Conservation (phyloP, 2,888 invertebrate genomes). For the Polylopha cassiicola region DNA sequence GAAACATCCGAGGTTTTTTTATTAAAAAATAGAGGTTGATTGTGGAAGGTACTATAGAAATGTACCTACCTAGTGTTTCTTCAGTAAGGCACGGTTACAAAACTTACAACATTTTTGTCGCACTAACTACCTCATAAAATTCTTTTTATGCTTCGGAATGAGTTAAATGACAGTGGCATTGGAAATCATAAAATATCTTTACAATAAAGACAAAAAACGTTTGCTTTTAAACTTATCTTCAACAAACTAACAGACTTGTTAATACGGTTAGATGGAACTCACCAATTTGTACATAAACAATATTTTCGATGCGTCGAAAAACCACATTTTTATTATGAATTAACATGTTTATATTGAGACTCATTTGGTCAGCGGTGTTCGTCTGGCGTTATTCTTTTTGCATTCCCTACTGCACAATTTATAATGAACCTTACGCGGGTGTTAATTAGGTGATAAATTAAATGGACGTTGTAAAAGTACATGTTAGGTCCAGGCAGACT, state of each 20-base stretch:
- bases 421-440: conserved; percentile 31
- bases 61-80: too few species aligned
- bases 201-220: conserved; percentile 16
- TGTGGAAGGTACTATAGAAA: too few species aligned
- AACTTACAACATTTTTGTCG: too few species aligned
- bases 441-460: conserved; percentile 33
- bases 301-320: conserved; percentile 50
- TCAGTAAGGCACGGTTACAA: too few species aligned
- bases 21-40: too few species aligned
- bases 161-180: background rate
- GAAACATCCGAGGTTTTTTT: too few species aligned
- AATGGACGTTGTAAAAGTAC: conserved; percentile 30
- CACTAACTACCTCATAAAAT: too few species aligned
- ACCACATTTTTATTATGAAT: conserved; percentile 68
- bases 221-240: conserved; percentile 32
- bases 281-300: conserved; percentile 68
- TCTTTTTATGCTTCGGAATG: too few species aligned
- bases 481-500: conserved; percentile 60
- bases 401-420: conserved; percentile 28
- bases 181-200: background rate
- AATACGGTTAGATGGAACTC: conserved; percentile 49
- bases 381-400: conserved; percentile 51
- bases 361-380: conserved; percentile 64
- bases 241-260: conserved; percentile 47
- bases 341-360: conserved; percentile 73